Evolutionary conservation across 2,113 vertebrate genomes (phyloP).

Genomic region (Globicephala melas): DNA sequence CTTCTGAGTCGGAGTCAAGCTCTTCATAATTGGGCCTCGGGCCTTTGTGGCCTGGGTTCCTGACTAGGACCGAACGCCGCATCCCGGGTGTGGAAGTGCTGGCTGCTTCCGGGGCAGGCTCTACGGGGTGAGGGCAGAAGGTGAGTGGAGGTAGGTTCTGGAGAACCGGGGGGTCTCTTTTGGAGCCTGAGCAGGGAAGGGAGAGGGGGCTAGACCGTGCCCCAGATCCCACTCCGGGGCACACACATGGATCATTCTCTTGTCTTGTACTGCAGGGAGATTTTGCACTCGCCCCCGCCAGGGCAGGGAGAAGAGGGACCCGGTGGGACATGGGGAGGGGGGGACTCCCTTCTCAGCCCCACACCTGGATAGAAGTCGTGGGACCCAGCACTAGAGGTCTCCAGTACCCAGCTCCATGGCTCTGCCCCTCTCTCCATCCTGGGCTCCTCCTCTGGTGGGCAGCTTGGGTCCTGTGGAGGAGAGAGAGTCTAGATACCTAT

Average conservation of each 20-base stretch:
- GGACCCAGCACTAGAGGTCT: not conserved
- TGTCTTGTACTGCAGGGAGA: not conserved
- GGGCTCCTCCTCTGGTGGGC: not conserved
- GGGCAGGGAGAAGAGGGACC: not conserved
- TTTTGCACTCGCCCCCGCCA: not conserved
- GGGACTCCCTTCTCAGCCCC: not conserved
- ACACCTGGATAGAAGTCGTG: conserved; percentile 24
- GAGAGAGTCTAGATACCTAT: not conserved
- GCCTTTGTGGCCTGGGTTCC: conserved; percentile 65
- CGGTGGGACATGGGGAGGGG: not conserved
- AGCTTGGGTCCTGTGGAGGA: conserved; percentile 33
- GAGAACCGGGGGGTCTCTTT: not conserved
- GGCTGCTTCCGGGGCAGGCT: not conserved
- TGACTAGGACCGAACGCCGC: conserved; percentile 62
- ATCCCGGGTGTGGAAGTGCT: not conserved
- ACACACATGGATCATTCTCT: not conserved
- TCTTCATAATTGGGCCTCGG: not conserved
- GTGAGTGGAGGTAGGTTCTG: not conserved
- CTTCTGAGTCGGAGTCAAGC: conserved; percentile 35
- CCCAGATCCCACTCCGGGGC: not conserved
- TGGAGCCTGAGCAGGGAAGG: not conserved
- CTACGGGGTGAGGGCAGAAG: conserved; percentile 26
- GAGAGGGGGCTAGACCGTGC: not conserved
- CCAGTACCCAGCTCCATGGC: conserved; percentile 32
- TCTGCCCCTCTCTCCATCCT: conserved; percentile 49